These are phyloP conservation scores for Rhinogobius similis DNA, from an alignment of 2,113 vertebrate species.

Conservation along the genomic window DNA sequence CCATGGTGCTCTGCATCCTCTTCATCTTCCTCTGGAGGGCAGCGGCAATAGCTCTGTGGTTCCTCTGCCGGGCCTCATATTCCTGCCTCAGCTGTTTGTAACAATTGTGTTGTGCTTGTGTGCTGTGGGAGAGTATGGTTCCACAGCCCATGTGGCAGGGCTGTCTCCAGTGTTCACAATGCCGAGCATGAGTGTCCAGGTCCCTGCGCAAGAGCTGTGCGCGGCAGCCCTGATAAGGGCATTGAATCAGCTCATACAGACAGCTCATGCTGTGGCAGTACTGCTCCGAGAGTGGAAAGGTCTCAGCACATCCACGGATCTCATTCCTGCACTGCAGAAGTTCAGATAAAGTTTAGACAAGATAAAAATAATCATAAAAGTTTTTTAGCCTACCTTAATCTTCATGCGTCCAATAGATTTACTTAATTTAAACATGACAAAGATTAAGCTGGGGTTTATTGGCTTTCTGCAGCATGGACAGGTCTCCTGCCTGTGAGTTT, in stretches of 20 bases:
- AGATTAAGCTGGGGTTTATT: conserved; percentile 76
- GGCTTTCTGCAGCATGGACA: conserved; percentile 84
- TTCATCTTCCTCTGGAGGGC: conserved; percentile 75
- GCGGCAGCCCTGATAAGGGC: conserved; percentile 80
- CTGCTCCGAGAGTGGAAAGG: conserved; percentile 76
- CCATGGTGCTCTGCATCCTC: conserved; percentile 77
- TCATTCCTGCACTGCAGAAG: conserved; percentile 80
- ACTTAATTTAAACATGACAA: conserved; percentile 80
- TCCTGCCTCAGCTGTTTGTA: conserved; percentile 77
- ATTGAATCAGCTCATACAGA: conserved; percentile 73
- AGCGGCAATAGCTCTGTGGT: conserved; percentile 63
- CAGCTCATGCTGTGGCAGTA: conserved; percentile 79
- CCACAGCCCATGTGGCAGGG: conserved; percentile 81
- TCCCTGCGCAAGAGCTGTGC: conserved; percentile 73
- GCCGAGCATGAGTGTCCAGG: conserved; percentile 72
- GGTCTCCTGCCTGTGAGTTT: conserved; percentile 77
- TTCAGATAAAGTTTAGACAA: conserved; percentile 9
- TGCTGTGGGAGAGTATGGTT: conserved; percentile 65
- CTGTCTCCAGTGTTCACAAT: conserved; percentile 74
- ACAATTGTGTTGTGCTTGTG: conserved; percentile 78
- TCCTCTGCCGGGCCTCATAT: conserved; percentile 66
- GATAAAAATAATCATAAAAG: not conserved
- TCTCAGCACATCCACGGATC: conserved; percentile 78
- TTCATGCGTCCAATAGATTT: conserved; percentile 81
- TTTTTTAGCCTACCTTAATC: conserved; percentile 74